phyloP scores from a whole-genome alignment of 2,888 invertebrate genomes.

The Anaspis maculata region DNA sequence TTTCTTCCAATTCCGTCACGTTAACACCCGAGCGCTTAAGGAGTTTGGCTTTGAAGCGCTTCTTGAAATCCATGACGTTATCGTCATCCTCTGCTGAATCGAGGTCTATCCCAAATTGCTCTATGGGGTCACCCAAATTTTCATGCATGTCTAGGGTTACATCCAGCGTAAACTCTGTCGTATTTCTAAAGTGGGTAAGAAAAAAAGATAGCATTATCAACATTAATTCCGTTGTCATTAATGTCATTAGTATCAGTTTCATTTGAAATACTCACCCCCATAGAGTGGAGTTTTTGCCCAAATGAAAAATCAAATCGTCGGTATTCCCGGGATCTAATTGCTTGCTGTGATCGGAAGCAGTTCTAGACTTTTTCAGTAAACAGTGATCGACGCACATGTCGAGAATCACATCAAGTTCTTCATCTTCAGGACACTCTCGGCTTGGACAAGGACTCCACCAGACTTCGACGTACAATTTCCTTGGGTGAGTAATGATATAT shows the following conservation, averaged over 20 bases:
- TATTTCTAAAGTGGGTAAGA: too few species aligned
- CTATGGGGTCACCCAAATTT: slow-evolving; percentile 64
- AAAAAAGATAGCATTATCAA: too few species aligned
- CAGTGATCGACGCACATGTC: slow-evolving; percentile 69
- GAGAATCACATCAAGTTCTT: slow-evolving; percentile 62
- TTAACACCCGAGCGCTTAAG: slow-evolving; percentile 61
- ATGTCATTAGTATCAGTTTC: too few species aligned
- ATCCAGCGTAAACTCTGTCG: not conserved
- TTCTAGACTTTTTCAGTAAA: slow-evolving; percentile 43
- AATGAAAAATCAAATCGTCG: slow-evolving; percentile 50
- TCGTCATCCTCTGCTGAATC: slow-evolving; percentile 66
- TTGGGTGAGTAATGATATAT: slow-evolving; percentile 67
- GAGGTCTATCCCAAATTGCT: slow-evolving; percentile 68
- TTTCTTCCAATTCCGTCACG: slow-evolving; percentile 62
- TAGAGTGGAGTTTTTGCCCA: slow-evolving; percentile 40
- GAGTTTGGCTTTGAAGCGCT: slow-evolving; percentile 59
- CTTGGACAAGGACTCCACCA: slow-evolving; percentile 82
- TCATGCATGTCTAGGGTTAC: slow-evolving; percentile 57
- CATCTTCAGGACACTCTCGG: slow-evolving; percentile 68
- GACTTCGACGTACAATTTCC: slow-evolving; percentile 63
- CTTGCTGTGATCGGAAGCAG: slow-evolving; percentile 27
- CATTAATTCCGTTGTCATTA: too few species aligned
- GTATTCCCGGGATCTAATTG: slow-evolving; percentile 45
- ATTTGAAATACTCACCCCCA: too few species aligned
- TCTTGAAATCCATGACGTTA: slow-evolving; percentile 63